Evolutionary conservation across 2,113 vertebrate species (phyloP).

Genomic region (Rhizomys pruinosus): DNA sequence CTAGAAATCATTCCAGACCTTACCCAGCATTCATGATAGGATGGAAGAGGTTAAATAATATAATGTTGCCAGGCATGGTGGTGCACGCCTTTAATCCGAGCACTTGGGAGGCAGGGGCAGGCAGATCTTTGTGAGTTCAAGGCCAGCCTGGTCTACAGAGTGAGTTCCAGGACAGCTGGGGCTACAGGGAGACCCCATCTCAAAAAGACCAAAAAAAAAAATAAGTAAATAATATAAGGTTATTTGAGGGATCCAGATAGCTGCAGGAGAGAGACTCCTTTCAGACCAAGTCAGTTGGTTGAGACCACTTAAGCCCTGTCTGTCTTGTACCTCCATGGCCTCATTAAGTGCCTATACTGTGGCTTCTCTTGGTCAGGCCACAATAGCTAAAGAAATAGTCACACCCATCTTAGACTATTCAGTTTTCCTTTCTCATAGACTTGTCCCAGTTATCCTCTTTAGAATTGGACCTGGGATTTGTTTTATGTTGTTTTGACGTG

Average conservation of each 20-base stretch:
- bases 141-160: too few relatives aligned
- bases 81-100: too few relatives aligned
- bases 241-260: background rate
- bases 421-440: background rate
- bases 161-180: too few relatives aligned
- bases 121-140: too few relatives aligned
- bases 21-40: background rate
- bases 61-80: too few relatives aligned
- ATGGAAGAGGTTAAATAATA: background rate
- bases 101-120: too few relatives aligned
- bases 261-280: background rate
- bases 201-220: too few relatives aligned
- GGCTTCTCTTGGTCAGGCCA: background rate
- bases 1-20: background rate
- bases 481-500: conserved; percentile 1
- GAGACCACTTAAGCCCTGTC: background rate
- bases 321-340: background rate
- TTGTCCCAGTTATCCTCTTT: background rate
- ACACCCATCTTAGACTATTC: background rate
- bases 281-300: background rate
- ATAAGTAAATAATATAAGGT: too few relatives aligned
- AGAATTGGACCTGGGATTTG: background rate
- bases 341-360: background rate
- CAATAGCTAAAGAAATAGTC: background rate
- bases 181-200: too few relatives aligned